These are phyloP conservation scores for Polymixis lichenea DNA, from an alignment of 2,888 invertebrate species.

Conservation along the genomic window DNA sequence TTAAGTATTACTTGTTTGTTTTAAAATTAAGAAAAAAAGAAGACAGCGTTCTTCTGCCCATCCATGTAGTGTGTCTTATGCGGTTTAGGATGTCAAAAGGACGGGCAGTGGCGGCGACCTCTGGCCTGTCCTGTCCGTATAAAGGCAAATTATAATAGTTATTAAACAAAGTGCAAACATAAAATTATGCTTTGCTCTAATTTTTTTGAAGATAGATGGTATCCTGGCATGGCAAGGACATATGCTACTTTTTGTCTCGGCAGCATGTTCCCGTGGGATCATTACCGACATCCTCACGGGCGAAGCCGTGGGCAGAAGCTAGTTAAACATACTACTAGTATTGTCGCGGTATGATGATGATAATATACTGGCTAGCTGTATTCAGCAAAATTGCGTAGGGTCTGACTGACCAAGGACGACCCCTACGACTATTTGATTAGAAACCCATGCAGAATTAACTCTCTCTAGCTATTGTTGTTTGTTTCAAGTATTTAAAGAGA, in stretches of 20 bases:
- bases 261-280: too few relatives aligned
- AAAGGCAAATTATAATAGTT: neutral
- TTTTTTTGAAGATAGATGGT: too few relatives aligned
- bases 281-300: too few relatives aligned
- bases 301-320: too few relatives aligned
- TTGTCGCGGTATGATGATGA: too few relatives aligned
- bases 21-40: neutral
- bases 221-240: too few relatives aligned
- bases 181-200: neutral
- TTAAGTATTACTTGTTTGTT: neutral
- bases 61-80: neutral
- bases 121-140: too few relatives aligned
- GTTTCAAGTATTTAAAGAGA: slow-evolving; percentile 43
- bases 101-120: too few relatives aligned
- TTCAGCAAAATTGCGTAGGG: too few relatives aligned
- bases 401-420: neutral
- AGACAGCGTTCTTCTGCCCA: neutral
- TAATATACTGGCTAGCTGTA: neutral
- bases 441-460: neutral
- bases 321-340: too few relatives aligned
- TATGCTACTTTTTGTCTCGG: too few relatives aligned
- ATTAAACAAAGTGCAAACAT: neutral
- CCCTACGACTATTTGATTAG: neutral
- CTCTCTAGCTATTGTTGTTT: slow-evolving; percentile 41
- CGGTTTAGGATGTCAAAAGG: slow-evolving; percentile 9